A percentile compares a stretch with the other conserved stretches of the same genome.
Conservation (phyloP, 92 coral and sea anemone species). For the Epizoanthus illoricatus region DNA sequence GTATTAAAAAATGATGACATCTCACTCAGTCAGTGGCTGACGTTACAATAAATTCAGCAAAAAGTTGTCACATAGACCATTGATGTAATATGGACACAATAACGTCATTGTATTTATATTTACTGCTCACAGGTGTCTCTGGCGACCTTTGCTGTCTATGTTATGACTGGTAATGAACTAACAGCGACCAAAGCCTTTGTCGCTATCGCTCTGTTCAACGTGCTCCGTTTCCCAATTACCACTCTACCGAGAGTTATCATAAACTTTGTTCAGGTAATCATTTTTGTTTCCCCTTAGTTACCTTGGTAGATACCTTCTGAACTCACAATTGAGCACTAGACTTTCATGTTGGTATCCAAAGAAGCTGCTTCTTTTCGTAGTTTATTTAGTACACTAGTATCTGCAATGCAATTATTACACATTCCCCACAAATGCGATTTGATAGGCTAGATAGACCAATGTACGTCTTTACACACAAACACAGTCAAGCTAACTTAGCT, state of each 20-base stretch:
- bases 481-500: no score
- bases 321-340: neutral
- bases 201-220: slow-evolving; percentile 89
- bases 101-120: neutral
- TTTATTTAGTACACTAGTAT: neutral
- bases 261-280: slow-evolving; percentile 77
- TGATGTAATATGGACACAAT: no score
- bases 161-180: slow-evolving; percentile 79
- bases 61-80: no score
- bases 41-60: no score
- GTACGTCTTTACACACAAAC: no score
- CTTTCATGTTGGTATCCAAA: neutral
- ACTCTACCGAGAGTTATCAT: slow-evolving; percentile 76
- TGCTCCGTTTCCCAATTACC: slow-evolving; percentile 79
- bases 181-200: slow-evolving; percentile 97
- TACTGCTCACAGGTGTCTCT: slow-evolving; percentile 73
- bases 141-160: slow-evolving; percentile 87
- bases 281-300: neutral
- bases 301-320: neutral
- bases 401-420: neutral
- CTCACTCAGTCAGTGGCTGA: no score
- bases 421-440: no score
- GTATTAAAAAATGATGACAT: no score
- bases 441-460: no score
- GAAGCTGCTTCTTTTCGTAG: neutral